These are phyloP conservation scores for Tenodera sinensis DNA, from an alignment of 2,888 invertebrate genomes.

Conservation along the genomic window DNA sequence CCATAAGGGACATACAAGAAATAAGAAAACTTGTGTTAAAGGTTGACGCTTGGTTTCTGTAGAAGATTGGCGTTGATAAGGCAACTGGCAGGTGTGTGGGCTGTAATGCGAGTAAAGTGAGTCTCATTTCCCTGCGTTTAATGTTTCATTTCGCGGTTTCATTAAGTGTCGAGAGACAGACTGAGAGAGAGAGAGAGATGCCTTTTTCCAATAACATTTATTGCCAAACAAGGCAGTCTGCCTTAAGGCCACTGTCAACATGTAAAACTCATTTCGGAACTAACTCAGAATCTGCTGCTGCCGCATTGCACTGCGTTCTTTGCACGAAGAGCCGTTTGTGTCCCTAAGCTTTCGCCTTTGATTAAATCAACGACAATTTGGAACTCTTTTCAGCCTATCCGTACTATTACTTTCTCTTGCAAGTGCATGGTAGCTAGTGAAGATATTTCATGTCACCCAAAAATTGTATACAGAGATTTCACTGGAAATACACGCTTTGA, in stretches of 20 bases:
- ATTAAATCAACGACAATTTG: too few species aligned
- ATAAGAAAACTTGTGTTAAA: too few species aligned
- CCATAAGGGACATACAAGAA: too few species aligned
- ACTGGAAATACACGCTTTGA: too few species aligned
- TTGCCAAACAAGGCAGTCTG: slow-evolving; percentile 31
- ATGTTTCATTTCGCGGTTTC: background rate
- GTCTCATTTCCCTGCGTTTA: background rate
- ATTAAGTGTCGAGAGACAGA: background rate
- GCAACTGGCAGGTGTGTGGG: background rate
- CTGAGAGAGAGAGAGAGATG: slow-evolving; percentile 9
- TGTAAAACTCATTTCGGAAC: slow-evolving; percentile 35
- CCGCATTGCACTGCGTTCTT: background rate
- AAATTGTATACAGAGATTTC: too few species aligned
- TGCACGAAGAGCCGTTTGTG: background rate
- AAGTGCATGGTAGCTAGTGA: too few species aligned
- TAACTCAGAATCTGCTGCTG: background rate
- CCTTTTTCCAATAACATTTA: slow-evolving; percentile 32
- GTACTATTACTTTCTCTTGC: too few species aligned
- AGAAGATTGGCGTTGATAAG: background rate
- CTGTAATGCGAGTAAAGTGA: background rate
- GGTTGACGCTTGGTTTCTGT: too few species aligned
- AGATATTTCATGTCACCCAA: too few species aligned
- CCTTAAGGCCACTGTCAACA: slow-evolving; percentile 31
- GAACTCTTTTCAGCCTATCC: too few species aligned
- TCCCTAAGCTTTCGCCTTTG: background rate